Base-by-base conservation (phyloP, 2,113 vertebrate species). In the Brachyistius frenatus region DNA sequence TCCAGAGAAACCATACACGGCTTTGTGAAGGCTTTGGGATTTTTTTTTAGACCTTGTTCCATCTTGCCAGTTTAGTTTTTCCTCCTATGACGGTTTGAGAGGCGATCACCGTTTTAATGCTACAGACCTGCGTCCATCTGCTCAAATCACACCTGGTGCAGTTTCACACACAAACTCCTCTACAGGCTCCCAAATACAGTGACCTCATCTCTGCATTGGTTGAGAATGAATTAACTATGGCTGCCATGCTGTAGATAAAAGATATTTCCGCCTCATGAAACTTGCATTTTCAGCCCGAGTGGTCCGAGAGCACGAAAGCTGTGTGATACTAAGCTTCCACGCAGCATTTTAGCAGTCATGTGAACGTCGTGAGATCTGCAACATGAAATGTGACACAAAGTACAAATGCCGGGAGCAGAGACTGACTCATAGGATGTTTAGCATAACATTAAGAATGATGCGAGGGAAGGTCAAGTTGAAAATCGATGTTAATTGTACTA, bases 321-420 rank as follows among this genome's bases (percentile, higher is more conserved):
- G 37, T 31, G 61, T 15, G 70, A 71, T 46, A 11, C 35, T 64
- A 11, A n/a, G 56, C 14, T 66, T 81, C 71, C 61, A 52, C 32
- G n/a, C 66, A 64, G 53, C 67, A 56, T 30, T 64, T 77, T 44
- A 30, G 14, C 60, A 54, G 71, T 90, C 80, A 84, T 64, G 72
- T 72, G 69, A 68, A 61, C 46, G 1, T 32, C 49, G 46, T 73
- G 49, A 32, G 61, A 72, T 70, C 39, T 68, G 10, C 60, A 75
- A 79, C 73, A 67, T 78, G 76, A 72, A 82, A 83, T 80, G 71
- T 73, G 88, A 88, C 73, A 82, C 13, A 65, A 62, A 76, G 77
- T 16, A 47, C 55, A 80, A 88, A 61, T 3, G 37, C 73, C 66
- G 53, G 60, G 56, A 84, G 81, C 70, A 49, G 16, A 1, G 37